These are phyloP conservation scores for Stenodera caucasica DNA, from an alignment of 2,888 invertebrate species.

Conservation along the genomic window DNA sequence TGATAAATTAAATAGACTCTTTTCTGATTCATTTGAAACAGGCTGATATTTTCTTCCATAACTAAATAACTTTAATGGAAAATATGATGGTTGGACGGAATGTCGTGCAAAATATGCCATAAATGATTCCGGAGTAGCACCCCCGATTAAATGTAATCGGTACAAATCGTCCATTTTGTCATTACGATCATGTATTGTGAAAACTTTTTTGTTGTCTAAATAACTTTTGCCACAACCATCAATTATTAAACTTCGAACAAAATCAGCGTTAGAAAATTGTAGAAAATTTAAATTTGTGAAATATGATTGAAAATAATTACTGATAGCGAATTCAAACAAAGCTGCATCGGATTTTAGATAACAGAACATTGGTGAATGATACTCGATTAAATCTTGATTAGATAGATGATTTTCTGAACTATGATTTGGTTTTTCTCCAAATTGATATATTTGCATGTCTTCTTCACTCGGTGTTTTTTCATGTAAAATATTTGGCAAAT, in stretches of 20 bases:
- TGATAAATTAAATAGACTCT: constrained; percentile 64
- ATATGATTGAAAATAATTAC: constrained; percentile 59
- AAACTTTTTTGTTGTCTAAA: constrained; percentile 60
- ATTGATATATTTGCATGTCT: constrained; percentile 44
- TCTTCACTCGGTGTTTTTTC: constrained; percentile 60
- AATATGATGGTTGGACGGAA: constrained; percentile 60
- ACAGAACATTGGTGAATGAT: constrained; percentile 62
- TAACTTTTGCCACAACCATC: constrained; percentile 72
- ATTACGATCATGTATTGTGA: constrained; percentile 63
- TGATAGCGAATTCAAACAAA: constrained; percentile 67
- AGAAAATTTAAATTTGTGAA: constrained; percentile 60
- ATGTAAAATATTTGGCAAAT: constrained; percentile 73
- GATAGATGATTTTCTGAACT: constrained; percentile 59
- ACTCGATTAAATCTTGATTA: constrained; percentile 64
- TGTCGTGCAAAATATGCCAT: constrained; percentile 74
- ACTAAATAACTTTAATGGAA: constrained; percentile 72
- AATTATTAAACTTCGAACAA: constrained; percentile 71
- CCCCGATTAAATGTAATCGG: constrained; percentile 74
- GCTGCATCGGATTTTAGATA: constrained; percentile 71
- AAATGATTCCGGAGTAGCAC: constrained; percentile 72
- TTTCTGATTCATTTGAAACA: constrained; percentile 45
- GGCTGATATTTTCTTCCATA: constrained; percentile 72
- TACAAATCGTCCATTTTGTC: constrained; percentile 59
- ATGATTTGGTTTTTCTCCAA: constrained; percentile 43
- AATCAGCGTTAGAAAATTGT: constrained; percentile 76